These are phyloP conservation scores for western clawed frog (Xenopus tropicalis) DNA, from an alignment of 2,113 vertebrate species.

Conservation along the genomic window DNA sequence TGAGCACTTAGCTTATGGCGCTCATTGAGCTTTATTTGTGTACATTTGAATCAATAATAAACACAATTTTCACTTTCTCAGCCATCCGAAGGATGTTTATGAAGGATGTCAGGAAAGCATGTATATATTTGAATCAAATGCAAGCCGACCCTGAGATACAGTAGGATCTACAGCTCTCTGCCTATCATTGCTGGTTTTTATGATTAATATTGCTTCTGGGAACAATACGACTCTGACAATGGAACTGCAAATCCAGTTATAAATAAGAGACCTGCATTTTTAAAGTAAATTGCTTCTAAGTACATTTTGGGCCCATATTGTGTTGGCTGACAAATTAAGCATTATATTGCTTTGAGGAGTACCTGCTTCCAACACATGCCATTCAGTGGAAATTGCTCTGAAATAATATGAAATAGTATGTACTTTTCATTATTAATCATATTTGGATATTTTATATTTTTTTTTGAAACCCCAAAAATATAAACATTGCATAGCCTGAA, in stretches of 20 bases:
- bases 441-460: constrained; percentile 1
- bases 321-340: constrained; percentile 35
- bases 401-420: not conserved
- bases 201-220: constrained; percentile 34
- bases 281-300: constrained; percentile 36
- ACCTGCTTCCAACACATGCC: constrained; percentile 10
- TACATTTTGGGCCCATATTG: constrained; percentile 31
- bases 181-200: constrained; percentile 23
- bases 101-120: not conserved
- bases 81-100: not conserved
- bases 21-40: not conserved
- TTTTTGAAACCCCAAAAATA: not conserved
- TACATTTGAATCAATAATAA: not conserved
- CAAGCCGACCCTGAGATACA: not conserved
- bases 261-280: constrained; percentile 28
- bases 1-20: not conserved
- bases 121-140: not conserved
- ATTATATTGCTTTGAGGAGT: constrained; percentile 28
- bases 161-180: not conserved
- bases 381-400: not conserved
- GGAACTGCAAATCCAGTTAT: constrained; percentile 30
- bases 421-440: constrained; percentile 4
- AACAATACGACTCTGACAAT: constrained; percentile 23
- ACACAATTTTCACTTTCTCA: not conserved
- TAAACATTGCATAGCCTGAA: not conserved